These are phyloP conservation scores for Coracias cyanogaster DNA, from an alignment of 2,797 vertebrate species.

Conservation along the genomic window DNA sequence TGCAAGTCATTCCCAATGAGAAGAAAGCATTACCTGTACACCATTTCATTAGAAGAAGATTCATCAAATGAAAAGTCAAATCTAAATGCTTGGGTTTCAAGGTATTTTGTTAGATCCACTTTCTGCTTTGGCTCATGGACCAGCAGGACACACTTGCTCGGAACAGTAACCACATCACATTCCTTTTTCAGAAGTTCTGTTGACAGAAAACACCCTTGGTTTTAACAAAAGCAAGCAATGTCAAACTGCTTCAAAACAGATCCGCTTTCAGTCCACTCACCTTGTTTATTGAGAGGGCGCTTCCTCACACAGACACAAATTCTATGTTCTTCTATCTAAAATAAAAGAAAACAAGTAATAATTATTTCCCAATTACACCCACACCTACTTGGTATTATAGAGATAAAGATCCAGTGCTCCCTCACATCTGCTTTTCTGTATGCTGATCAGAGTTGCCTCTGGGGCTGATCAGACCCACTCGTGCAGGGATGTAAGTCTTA, in stretches of 20 bases:
- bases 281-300: constrained; percentile 93
- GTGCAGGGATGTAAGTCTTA: not conserved
- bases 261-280: constrained; percentile 64
- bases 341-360: not conserved
- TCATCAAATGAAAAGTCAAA: constrained; percentile 97
- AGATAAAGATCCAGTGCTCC: rapidly evolving
- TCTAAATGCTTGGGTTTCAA: constrained; percentile 93
- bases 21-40: constrained; percentile 88
- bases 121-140: constrained; percentile 97
- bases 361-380: not conserved
- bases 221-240: not conserved
- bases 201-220: not conserved
- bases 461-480: not conserved
- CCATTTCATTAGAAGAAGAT: constrained; percentile 87
- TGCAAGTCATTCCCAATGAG: not conserved
- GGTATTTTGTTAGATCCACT: constrained; percentile 96
- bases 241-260: not conserved
- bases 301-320: constrained; percentile 98
- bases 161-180: constrained; percentile 93
- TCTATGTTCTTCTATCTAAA: constrained; percentile 87
- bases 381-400: not conserved
- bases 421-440: not conserved
- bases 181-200: constrained; percentile 92
- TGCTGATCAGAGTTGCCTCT: not conserved
- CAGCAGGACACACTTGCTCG: constrained; percentile 86